phyloP scores from a whole-genome alignment of 1,140 invertebrate genomes.

The Anagrus nilaparvatae region DNA sequence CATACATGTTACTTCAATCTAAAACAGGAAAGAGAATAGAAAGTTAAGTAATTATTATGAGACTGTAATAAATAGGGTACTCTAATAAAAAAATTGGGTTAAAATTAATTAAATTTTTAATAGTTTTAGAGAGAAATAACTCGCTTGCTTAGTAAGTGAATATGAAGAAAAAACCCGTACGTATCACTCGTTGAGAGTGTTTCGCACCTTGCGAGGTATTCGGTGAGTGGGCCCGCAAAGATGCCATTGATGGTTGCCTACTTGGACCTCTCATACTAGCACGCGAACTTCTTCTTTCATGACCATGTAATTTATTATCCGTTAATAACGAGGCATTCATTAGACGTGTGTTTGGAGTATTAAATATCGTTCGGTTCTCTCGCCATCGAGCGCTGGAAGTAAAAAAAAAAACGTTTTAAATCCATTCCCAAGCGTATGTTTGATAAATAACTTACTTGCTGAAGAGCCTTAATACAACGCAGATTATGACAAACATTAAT shows the following conservation, averaged over 20 bases:
- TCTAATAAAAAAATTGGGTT: too few species aligned
- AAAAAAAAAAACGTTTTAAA: too few species aligned
- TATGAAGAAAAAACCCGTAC: conserved; percentile 42
- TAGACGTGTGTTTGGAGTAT: conserved; percentile 82
- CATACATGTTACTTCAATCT: conserved; percentile 4
- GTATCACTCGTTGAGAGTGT: conserved; percentile 41
- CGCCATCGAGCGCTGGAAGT: conserved; percentile 80
- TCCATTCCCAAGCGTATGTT: too few species aligned
- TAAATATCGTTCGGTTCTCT: conserved; percentile 86
- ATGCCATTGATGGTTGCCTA: conserved; percentile 71
- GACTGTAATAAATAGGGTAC: too few species aligned
- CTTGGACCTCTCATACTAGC: conserved; percentile 66
- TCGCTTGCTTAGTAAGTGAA: conserved; percentile 43
- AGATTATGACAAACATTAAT: conserved; percentile 90
- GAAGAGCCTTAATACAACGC: conserved; percentile 83
- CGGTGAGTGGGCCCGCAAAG: conserved; percentile 68
- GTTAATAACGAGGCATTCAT: conserved; percentile 78
- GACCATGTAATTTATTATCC: conserved; percentile 70
- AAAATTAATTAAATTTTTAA: conserved; percentile 10
- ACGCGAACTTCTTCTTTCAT: conserved; percentile 65
- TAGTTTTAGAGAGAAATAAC: conserved; percentile 17
- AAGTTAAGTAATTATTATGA: conserved; percentile 17
- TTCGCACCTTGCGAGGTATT: conserved; percentile 65
- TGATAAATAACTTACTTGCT: conserved; percentile 63
- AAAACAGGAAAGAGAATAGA: conserved; percentile 16